Conservation (phyloP, 64 coral and sea anemone species). For the Montipora capricornis region DNA sequence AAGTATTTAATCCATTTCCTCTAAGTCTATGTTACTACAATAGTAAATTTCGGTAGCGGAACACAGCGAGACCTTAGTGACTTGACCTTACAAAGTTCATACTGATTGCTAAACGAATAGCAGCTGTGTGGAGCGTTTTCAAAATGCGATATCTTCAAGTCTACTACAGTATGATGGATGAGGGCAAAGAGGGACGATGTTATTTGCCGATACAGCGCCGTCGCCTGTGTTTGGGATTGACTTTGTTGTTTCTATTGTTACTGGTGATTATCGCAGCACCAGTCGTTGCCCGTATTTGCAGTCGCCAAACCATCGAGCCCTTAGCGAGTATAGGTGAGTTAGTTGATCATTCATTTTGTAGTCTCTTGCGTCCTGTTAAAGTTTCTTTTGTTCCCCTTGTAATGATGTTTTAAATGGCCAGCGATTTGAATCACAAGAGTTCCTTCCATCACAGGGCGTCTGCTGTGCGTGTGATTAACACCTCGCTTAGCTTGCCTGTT, state of each 20-base stretch:
- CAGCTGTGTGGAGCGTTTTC: too few species aligned
- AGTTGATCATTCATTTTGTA: neutral
- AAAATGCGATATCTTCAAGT: constrained; percentile 28
- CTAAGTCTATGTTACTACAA: neutral
- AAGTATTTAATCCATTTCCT: constrained; percentile 65
- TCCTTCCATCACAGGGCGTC: neutral
- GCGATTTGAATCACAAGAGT: neutral
- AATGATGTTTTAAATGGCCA: neutral
- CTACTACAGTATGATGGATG: neutral
- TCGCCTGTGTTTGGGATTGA: neutral
- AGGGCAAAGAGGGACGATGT: neutral
- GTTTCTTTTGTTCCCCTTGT: neutral
- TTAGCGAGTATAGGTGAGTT: constrained; percentile 29
- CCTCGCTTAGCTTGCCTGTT: neutral
- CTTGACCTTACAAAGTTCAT: neutral
- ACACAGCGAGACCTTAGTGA: constrained; percentile 10
- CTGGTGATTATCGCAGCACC: constrained; percentile 4
- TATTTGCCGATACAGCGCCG: neutral
- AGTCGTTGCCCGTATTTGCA: neutral
- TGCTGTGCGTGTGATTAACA: neutral
- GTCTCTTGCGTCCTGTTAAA: neutral
- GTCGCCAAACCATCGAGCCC: constrained; percentile 20
- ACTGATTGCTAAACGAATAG: neutral
- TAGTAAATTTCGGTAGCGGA: neutral
- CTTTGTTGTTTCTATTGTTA: constrained; percentile 1